A percentile compares a stretch with the other conserved stretches of the same genome.
Conservation (phyloP, 2,797 vertebrate genomes). For the Pseudochirops cupreus region DNA sequence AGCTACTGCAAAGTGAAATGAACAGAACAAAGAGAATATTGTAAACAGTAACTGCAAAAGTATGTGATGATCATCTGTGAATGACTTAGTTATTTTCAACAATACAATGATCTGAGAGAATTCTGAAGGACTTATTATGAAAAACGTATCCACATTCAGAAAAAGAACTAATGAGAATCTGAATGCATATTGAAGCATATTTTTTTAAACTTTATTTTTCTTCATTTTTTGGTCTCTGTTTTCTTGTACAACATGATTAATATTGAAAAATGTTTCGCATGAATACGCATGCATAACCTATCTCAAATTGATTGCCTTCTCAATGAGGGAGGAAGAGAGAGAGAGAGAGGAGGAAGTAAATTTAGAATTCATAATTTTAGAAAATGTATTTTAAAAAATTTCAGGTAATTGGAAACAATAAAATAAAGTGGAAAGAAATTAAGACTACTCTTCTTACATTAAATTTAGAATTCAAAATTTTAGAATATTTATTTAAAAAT, state of each 20-base stretch:
- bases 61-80: not conserved
- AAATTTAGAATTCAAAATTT: not conserved
- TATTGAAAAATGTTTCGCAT: not conserved
- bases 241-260: not conserved
- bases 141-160: not conserved
- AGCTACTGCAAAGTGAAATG: not conserved
- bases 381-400: not conserved
- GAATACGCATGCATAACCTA: not conserved
- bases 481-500: not conserved
- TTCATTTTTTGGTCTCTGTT: not conserved
- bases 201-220: not conserved
- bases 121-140: not conserved
- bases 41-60: not conserved
- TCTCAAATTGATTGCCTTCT: not conserved
- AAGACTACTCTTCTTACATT: not conserved
- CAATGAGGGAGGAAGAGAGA: not conserved
- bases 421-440: not conserved
- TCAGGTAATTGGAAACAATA: not conserved
- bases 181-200: not conserved
- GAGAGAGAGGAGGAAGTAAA: not conserved
- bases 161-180: not conserved
- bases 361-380: too few species aligned
- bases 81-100: not conserved
- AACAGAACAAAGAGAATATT: not conserved
- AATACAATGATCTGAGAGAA: not conserved